phyloP scores from a whole-genome alignment of 2,797 vertebrate genomes.

The Hafferia zeledoni region DNA sequence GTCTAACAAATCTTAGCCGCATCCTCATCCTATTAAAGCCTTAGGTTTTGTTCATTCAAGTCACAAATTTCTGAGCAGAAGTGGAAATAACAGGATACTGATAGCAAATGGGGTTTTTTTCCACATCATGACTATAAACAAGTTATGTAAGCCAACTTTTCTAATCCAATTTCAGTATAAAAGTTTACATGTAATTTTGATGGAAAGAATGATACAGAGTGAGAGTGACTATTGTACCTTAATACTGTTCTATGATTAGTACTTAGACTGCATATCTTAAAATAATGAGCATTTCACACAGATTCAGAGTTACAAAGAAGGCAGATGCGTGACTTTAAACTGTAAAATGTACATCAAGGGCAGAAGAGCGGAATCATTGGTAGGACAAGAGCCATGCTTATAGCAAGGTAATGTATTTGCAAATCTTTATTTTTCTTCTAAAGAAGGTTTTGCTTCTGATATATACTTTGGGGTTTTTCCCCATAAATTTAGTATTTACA shows the following conservation, averaged over 20 bases:
- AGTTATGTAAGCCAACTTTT: constrained; percentile 56
- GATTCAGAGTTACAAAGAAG: neutral
- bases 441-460: neutral
- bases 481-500: neutral
- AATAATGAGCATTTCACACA: neutral
- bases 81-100: constrained; percentile 52
- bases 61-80: constrained; percentile 57
- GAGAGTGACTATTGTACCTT: constrained; percentile 39
- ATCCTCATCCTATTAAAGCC: constrained; percentile 1
- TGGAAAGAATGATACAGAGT: constrained; percentile 25
- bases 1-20: neutral
- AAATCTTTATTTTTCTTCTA: neutral
- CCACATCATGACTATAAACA: constrained; percentile 52
- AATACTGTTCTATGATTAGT: constrained; percentile 44
- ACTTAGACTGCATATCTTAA: constrained; percentile 10
- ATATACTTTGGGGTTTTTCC: neutral
- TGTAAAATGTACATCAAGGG: neutral
- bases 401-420: neutral
- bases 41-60: constrained; percentile 57
- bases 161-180: constrained; percentile 43
- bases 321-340: neutral
- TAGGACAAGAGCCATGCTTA: neutral
- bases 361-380: neutral
- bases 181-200: constrained; percentile 33
- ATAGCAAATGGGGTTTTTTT: constrained; percentile 43